phyloP scores from a whole-genome alignment of 2,888 invertebrate genomes.

The Acrobasis repandana region DNA sequence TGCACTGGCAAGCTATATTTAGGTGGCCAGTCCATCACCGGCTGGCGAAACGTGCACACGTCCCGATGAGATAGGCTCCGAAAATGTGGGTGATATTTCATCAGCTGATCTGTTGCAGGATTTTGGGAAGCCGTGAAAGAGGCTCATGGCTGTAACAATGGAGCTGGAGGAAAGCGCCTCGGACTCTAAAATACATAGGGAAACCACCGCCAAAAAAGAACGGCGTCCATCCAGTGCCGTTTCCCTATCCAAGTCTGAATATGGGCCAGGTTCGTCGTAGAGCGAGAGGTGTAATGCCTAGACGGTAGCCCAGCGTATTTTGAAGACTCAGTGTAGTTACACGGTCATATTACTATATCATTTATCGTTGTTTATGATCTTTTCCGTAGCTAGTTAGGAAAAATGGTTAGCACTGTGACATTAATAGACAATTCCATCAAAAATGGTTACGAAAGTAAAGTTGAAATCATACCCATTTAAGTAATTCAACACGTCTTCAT shows the following conservation, averaged over 20 bases:
- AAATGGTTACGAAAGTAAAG: too few species aligned
- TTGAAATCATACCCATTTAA: too few species aligned
- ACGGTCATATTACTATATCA: not conserved
- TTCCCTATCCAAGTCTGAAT: conserved; percentile 72
- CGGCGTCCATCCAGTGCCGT: conserved; percentile 70
- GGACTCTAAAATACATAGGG: conserved; percentile 75
- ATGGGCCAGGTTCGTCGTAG: conserved; percentile 62
- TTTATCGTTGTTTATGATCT: not conserved
- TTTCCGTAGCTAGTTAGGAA: not conserved
- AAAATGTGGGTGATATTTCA: conserved; percentile 49
- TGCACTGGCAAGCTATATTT: conserved; percentile 71
- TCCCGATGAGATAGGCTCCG: conserved; percentile 40
- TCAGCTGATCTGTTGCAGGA: conserved; percentile 54
- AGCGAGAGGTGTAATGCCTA: not conserved
- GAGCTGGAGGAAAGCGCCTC: conserved; percentile 73
- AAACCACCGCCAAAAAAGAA: conserved; percentile 68
- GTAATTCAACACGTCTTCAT: too few species aligned
- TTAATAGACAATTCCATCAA: too few species aligned
- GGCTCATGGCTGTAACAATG: conserved; percentile 78
- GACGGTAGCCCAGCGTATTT: conserved; percentile 8
- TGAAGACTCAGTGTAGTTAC: conserved; percentile 1
- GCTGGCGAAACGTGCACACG: conserved; percentile 53
- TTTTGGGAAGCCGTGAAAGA: conserved; percentile 41
- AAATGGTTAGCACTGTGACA: not conserved
- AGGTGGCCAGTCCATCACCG: conserved; percentile 59